Evolutionary conservation across 1,140 invertebrate species (phyloP).

Genomic region (Atta colombica): DNA sequence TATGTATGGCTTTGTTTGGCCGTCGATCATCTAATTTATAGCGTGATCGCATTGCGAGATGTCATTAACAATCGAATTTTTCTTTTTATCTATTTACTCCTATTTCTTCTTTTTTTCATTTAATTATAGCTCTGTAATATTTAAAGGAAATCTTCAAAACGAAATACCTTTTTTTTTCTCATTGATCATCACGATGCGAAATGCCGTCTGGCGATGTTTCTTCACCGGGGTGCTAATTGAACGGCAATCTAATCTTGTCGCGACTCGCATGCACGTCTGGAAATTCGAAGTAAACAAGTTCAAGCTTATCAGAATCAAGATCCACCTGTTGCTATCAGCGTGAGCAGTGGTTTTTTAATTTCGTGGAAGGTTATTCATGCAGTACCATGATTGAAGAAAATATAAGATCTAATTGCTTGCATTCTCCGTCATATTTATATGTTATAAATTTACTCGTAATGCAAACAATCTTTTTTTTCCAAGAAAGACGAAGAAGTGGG

Average conservation of each 20-base stretch:
- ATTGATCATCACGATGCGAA: neutral
- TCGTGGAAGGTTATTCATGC: neutral
- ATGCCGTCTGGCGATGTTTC: conserved; percentile 10
- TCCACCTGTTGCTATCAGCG: conserved; percentile 68
- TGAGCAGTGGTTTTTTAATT: conserved; percentile 41
- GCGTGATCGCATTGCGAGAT: neutral
- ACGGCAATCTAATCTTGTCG: conserved; percentile 69
- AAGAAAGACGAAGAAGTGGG: neutral
- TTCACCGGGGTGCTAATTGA: conserved; percentile 44
- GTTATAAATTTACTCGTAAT: neutral
- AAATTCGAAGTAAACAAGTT: conserved; percentile 37
- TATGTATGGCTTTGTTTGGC: conserved; percentile 13
- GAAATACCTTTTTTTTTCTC: neutral
- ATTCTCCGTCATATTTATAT: neutral
- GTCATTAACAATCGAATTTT: neutral
- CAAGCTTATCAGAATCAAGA: conserved; percentile 47
- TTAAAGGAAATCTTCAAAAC: neutral
- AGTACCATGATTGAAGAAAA: neutral
- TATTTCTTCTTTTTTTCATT: neutral
- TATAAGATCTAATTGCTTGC: neutral
- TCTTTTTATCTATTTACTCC: neutral
- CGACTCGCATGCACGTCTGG: conserved; percentile 46
- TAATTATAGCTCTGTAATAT: neutral
- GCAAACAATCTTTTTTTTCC: neutral
- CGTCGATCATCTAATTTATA: conserved; percentile 27